Conservation (phyloP, 1,140 invertebrate species). For the Saxidomus purpurata region DNA sequence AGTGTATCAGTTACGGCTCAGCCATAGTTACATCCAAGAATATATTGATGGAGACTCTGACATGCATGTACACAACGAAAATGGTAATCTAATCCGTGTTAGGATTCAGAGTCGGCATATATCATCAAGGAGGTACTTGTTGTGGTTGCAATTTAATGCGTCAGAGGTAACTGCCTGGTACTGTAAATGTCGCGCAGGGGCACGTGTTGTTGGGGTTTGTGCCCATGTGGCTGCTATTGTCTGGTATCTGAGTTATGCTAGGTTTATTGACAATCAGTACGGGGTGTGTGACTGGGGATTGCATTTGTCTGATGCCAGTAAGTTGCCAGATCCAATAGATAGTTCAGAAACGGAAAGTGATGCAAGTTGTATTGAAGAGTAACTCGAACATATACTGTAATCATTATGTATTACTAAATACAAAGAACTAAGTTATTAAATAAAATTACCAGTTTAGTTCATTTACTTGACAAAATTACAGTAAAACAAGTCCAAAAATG, state of each 20-base stretch:
- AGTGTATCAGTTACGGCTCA: neutral
- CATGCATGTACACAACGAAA: neutral
- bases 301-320: slow-evolving; percentile 18
- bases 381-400: no score
- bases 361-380: no score
- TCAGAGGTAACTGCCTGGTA: slow-evolving; percentile 40
- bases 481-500: no score
- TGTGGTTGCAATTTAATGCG: slow-evolving; percentile 44
- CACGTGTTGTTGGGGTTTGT: slow-evolving; percentile 51
- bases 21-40: neutral
- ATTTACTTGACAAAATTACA: no score
- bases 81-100: neutral
- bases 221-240: slow-evolving; percentile 48
- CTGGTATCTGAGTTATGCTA: slow-evolving; percentile 52
- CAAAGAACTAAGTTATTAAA: no score
- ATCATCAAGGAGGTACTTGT: slow-evolving; percentile 37
- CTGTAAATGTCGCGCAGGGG: slow-evolving; percentile 37
- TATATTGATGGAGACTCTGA: neutral
- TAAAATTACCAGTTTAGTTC: no score
- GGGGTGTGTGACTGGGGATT: neutral
- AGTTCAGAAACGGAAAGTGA: no score
- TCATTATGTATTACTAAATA: no score
- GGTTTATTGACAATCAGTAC: neutral
- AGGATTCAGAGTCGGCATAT: slow-evolving; percentile 33
- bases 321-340: neutral